phyloP scores from a whole-genome alignment of 2,113 vertebrate genomes.

The Sialia sialis region DNA sequence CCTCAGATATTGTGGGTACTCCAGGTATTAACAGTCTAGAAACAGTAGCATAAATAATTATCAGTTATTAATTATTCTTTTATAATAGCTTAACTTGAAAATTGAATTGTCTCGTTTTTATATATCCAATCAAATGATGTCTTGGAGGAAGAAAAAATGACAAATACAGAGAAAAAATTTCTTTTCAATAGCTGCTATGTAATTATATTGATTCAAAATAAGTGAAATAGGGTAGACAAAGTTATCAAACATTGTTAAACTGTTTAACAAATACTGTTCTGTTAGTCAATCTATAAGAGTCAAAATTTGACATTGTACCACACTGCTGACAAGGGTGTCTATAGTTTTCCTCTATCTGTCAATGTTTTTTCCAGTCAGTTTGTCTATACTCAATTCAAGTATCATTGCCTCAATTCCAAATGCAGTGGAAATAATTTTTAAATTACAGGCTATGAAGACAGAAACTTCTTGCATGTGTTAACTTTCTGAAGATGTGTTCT shows the following conservation, averaged over 20 bases:
- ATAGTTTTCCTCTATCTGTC: not conserved
- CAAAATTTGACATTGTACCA: not conserved
- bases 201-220: not conserved
- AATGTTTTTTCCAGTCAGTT: not conserved
- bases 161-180: not conserved
- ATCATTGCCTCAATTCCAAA: not conserved
- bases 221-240: not conserved
- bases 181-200: not conserved
- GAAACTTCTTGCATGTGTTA: not conserved
- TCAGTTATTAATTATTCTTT: not conserved
- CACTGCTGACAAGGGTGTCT: not conserved
- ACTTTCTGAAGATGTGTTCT: not conserved
- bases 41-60: not conserved
- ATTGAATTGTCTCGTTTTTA: not conserved
- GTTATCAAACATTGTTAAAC: not conserved
- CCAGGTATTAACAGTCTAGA: not conserved
- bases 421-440: not conserved
- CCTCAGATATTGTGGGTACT: not conserved
- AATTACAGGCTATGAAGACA: not conserved
- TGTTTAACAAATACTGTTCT: not conserved
- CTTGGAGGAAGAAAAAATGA: not conserved
- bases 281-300: not conserved
- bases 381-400: not conserved
- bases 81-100: not conserved
- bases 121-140: not conserved